Evolutionary conservation across 2,113 vertebrate species (phyloP).

Genomic region (Riparia riparia): DNA sequence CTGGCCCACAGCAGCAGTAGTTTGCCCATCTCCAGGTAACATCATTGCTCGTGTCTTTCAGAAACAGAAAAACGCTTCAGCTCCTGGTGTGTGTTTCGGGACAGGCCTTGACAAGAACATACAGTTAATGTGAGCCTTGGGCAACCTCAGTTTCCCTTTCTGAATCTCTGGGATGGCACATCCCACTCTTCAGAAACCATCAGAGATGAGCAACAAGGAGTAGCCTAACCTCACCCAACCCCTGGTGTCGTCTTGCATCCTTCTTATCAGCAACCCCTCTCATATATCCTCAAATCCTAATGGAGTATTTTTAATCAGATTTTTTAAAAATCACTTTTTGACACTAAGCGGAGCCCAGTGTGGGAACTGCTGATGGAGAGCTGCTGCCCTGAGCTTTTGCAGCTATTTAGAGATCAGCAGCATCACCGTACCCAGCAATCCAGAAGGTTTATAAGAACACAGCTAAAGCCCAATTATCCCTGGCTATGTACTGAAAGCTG

Average conservation of each 20-base stretch:
- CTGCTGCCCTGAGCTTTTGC: not conserved
- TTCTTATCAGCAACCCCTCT: not conserved
- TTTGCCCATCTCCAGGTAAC: accelerated
- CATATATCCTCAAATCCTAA: not conserved
- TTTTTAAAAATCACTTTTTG: not conserved
- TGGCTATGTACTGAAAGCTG: not conserved
- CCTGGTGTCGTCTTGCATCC: not conserved
- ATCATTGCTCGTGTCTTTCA: not conserved
- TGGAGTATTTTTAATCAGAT: not conserved
- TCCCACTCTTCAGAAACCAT: not conserved
- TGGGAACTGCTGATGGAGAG: not conserved
- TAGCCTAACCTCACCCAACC: not conserved
- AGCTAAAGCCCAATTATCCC: not conserved
- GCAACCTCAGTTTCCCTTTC: not conserved
- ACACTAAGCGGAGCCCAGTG: not conserved
- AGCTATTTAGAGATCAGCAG: not conserved
- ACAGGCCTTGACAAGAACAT: not conserved
- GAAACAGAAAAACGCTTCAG: not conserved
- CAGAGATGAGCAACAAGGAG: not conserved
- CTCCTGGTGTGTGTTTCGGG: not conserved
- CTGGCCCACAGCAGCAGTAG: not conserved
- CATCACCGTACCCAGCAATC: not conserved
- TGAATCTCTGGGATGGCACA: not conserved
- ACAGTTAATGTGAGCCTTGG: accelerated
- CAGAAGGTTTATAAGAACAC: not conserved